These are phyloP conservation scores for Macroglossus sobrinus DNA, from an alignment of 2,113 vertebrate species.

Conservation along the genomic window DNA sequence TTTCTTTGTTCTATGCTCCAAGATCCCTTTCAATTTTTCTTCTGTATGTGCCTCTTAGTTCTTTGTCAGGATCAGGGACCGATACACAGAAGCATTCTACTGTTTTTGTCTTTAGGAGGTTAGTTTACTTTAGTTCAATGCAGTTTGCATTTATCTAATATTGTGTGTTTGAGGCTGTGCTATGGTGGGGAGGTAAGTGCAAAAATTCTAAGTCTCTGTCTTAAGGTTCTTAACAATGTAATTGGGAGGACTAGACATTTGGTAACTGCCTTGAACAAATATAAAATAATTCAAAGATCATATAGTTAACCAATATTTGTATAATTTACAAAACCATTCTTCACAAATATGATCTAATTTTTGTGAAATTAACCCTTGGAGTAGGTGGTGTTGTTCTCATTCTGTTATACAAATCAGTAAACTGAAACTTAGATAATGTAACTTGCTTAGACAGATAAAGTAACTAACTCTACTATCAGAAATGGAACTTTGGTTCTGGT, in stretches of 20 bases:
- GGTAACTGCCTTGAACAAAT: not conserved
- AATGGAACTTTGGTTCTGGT: not conserved
- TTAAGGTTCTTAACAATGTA: not conserved
- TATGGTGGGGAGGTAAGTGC: not conserved
- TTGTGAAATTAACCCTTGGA: not conserved
- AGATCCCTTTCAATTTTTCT: not conserved
- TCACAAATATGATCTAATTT: conserved; percentile 9
- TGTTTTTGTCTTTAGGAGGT: not conserved
- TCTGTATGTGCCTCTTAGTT: not conserved
- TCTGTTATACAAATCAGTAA: not conserved
- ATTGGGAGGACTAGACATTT: not conserved
- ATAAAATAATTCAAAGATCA: not conserved
- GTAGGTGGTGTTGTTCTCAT: not conserved
- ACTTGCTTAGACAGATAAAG: not conserved
- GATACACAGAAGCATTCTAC: not conserved
- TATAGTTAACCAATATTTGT: not conserved
- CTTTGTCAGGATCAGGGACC: not conserved
- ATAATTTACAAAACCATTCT: not conserved
- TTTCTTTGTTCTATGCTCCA: conserved; percentile 1
- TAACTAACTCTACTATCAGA: not conserved
- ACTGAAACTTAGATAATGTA: not conserved
- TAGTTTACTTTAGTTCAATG: not conserved
- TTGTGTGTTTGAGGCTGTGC: not conserved
- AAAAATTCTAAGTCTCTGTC: not conserved
- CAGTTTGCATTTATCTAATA: not conserved